These are phyloP conservation scores for Patiria miniata DNA, from an alignment of 35 echinoderm and acorn worm species.

Conservation along the genomic window DNA sequence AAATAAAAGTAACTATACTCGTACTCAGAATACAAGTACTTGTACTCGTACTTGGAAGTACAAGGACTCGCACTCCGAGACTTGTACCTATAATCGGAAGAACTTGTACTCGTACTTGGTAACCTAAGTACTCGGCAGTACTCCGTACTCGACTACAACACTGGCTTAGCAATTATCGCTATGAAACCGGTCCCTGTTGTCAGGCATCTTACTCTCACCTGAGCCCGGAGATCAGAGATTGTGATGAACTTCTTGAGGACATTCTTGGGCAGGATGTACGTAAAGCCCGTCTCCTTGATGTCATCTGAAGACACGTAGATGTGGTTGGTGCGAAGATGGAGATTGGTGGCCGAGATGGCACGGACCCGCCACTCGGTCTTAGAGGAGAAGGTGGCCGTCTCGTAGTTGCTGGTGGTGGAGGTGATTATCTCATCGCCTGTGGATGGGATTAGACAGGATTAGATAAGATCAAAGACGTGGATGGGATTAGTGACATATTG, in stretches of 20 bases:
- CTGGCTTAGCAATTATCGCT: too few relatives aligned
- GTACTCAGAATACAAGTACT: too few relatives aligned
- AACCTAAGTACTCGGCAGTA: too few relatives aligned
- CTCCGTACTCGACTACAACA: too few relatives aligned
- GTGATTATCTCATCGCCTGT: conserved; percentile 98
- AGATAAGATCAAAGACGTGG: background rate
- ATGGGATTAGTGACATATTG: conserved; percentile 51
- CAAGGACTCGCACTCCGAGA: too few relatives aligned
- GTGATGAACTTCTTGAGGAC: conserved; percentile 99
- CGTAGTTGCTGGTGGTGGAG: conserved; percentile 99
- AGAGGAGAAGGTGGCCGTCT: conserved; percentile 95
- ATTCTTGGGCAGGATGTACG: conserved; percentile 99
- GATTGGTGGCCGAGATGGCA: conserved; percentile 97
- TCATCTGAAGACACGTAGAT: conserved; percentile 99
- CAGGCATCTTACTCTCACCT: conserved; percentile 75
- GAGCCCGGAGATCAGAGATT: conserved; percentile 93
- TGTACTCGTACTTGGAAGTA: too few relatives aligned
- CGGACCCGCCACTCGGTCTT: conserved; percentile 93
- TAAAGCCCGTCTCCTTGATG: conserved; percentile 98
- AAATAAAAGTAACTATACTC: too few relatives aligned
- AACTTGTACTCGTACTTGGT: too few relatives aligned
- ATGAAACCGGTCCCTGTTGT: too few relatives aligned
- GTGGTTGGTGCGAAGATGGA: conserved; percentile 95
- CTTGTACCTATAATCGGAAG: too few relatives aligned
- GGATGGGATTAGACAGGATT: background rate